phyloP scores from a whole-genome alignment of 1,140 invertebrate species.

The Lucilia cuprina region DNA sequence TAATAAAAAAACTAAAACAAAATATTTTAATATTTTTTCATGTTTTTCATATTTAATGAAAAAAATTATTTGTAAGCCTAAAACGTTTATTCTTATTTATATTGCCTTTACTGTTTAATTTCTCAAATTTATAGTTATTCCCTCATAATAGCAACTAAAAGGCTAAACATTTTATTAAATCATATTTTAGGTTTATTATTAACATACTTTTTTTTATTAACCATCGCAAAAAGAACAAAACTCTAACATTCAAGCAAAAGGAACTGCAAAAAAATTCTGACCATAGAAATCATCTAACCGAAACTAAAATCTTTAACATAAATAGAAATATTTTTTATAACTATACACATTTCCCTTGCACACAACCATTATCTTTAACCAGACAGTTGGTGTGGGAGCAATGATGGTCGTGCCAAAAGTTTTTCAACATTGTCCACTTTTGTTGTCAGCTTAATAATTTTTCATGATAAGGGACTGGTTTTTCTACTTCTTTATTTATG shows the following conservation, averaged over 20 bases:
- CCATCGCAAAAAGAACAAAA: background rate
- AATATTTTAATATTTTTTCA: too few species aligned
- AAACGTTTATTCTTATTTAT: too few species aligned
- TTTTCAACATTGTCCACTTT: background rate
- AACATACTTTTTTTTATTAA: background rate
- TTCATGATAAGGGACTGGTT: background rate
- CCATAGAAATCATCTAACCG: background rate
- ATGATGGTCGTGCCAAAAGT: background rate
- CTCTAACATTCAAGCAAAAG: background rate
- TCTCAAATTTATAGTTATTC: too few species aligned
- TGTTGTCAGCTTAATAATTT: background rate
- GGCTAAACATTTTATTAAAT: too few species aligned
- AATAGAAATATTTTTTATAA: background rate
- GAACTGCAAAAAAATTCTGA: background rate
- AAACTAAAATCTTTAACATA: background rate
- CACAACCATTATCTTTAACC: background rate
- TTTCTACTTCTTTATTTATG: background rate
- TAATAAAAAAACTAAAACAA: too few species aligned
- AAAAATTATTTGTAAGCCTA: too few species aligned
- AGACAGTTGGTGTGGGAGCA: background rate
- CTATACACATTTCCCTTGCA: background rate
- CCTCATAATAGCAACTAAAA: too few species aligned
- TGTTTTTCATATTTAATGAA: too few species aligned
- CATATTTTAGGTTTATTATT: too few species aligned
- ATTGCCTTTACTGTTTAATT: too few species aligned